A percentile compares a stretch with the other conserved stretches of the same genome.
Evolutionary conservation across 2,888 invertebrate species (phyloP).

Genomic region (Limnephilus rhombicus): DNA sequence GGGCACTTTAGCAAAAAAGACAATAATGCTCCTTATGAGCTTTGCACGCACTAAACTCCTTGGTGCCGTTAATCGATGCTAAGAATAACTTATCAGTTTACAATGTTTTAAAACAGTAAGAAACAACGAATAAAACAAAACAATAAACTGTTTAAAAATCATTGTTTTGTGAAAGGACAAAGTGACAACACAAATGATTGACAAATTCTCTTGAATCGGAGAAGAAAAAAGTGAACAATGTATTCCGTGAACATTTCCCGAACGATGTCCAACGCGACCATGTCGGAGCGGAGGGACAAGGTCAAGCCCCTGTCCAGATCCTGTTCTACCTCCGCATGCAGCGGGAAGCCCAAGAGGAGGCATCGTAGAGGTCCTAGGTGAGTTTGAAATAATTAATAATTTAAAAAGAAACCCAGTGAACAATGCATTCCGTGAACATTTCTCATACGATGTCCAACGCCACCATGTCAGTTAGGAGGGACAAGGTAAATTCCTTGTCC

Average conservation of each 20-base stretch:
- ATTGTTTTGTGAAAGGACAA: neutral
- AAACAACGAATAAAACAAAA: neutral
- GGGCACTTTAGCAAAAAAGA: neutral
- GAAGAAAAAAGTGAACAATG: neutral
- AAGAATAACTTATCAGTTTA: neutral
- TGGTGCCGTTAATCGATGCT: neutral
- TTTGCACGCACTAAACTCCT: neutral
- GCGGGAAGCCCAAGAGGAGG: slow-evolving; percentile 52
- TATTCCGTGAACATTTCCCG: slow-evolving; percentile 56
- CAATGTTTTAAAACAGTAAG: neutral
- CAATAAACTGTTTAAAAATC: neutral
- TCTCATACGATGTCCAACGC: slow-evolving; percentile 60
- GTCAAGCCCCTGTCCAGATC: slow-evolving; percentile 54
- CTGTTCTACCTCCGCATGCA: slow-evolving; percentile 63
- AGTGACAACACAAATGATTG: slow-evolving; percentile 13
- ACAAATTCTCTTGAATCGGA: neutral
- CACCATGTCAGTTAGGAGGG: slow-evolving; percentile 49
- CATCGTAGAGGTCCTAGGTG: slow-evolving; percentile 59
- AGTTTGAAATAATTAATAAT: slow-evolving; percentile 11
- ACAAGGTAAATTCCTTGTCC: slow-evolving; percentile 52
- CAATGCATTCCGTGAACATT: slow-evolving; percentile 39
- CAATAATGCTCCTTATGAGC: neutral
- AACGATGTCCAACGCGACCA: slow-evolving; percentile 59
- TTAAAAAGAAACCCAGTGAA: neutral
- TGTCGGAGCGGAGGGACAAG: slow-evolving; percentile 57